Evolutionary conservation across 2,797 vertebrate species (phyloP).

Genomic region (Ibycter americanus): DNA sequence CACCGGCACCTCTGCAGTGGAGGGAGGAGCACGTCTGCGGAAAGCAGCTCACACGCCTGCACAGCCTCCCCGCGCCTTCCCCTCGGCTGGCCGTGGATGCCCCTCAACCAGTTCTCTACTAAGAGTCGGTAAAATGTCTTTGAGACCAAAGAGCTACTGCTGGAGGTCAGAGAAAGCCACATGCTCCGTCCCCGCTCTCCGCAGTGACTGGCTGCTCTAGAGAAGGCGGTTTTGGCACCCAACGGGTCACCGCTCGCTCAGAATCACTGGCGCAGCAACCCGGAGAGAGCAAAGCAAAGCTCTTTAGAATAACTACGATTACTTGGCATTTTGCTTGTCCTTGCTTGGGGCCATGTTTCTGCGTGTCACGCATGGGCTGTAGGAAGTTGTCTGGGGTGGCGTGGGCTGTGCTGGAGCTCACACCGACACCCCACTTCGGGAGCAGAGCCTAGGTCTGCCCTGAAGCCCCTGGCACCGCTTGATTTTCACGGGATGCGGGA

Average conservation of each 20-base stretch:
- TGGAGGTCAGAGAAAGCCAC: neutral
- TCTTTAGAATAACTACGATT: neutral
- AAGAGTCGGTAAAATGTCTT: accelerated
- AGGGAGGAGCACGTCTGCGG: neutral
- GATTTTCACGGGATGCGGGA: neutral
- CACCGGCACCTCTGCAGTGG: accelerated
- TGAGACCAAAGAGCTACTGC: neutral
- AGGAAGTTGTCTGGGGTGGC: neutral
- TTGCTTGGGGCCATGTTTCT: neutral
- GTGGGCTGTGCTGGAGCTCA: neutral
- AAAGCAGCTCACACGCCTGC: neutral
- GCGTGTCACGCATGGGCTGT: accelerated
- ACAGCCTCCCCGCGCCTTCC: neutral
- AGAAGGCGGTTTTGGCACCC: neutral
- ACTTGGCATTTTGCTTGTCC: neutral
- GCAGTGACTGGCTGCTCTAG: neutral
- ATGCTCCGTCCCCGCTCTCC: neutral
- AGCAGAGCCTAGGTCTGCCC: neutral
- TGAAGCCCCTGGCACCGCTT: neutral
- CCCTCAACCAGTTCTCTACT: neutral
- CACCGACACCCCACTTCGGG: accelerated
- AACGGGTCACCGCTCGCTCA: neutral
- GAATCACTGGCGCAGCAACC: neutral
- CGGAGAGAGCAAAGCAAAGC: neutral
- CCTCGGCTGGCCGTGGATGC: neutral